Evolutionary conservation across 2,113 vertebrate genomes (phyloP).

Genomic region (Zapus hudsonius): DNA sequence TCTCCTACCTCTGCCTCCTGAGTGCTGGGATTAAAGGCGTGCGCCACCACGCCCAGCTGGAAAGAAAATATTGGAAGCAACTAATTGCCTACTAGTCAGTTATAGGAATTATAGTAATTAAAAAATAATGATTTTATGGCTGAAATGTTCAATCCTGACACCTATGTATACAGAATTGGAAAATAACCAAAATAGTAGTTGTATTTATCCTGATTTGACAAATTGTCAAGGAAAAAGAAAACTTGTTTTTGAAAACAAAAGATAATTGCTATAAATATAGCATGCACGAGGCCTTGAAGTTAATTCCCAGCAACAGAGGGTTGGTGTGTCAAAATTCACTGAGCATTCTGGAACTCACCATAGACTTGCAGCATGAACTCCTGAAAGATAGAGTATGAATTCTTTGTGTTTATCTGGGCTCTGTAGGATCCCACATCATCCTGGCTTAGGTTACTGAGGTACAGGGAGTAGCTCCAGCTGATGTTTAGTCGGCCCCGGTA

Average conservation of each 20-base stretch:
- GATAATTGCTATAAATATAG: background rate
- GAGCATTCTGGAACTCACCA: conserved; percentile 24
- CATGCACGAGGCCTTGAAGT: background rate
- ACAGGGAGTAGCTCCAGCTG: background rate
- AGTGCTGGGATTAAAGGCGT: no score
- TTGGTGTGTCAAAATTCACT: background rate
- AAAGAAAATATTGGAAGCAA: background rate
- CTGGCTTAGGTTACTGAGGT: conserved; percentile 26
- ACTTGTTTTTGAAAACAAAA: background rate
- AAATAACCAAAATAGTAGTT: no score
- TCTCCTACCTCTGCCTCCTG: no score
- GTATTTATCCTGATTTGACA: background rate
- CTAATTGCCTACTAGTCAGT: no score
- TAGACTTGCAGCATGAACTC: background rate
- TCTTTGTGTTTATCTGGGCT: conserved; percentile 42
- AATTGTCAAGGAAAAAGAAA: background rate
- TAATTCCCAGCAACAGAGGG: background rate
- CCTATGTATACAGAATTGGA: background rate
- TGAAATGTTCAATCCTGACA: background rate
- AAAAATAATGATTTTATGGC: background rate
- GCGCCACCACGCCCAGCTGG: no score
- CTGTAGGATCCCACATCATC: conserved; percentile 31
- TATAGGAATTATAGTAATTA: background rate
- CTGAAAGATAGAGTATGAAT: accelerated
- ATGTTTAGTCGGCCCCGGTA: background rate